phyloP scores from a whole-genome alignment of 2,797 vertebrate genomes.

The Scleropages formosus region DNA sequence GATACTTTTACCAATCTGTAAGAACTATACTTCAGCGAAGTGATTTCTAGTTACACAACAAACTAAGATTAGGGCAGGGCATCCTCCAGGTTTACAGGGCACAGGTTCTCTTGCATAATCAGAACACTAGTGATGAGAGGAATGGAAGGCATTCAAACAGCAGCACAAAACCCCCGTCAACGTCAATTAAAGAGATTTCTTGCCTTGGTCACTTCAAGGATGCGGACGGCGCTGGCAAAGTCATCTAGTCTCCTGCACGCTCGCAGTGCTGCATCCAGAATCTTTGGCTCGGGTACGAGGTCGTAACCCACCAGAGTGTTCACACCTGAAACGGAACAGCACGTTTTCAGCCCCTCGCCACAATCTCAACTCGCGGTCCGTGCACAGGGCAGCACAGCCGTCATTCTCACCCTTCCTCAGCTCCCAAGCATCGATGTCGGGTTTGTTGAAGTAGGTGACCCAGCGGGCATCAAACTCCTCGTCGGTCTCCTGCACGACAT shows the following conservation, averaged over 20 bases:
- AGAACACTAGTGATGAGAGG: too few relatives aligned
- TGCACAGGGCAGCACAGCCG: neutral
- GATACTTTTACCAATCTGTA: too few relatives aligned
- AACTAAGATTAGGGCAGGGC: too few relatives aligned
- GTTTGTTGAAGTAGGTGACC: constrained; percentile 93
- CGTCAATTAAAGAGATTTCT: constrained; percentile 41
- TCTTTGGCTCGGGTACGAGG: constrained; percentile 92
- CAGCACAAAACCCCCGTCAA: neutral
- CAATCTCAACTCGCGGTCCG: neutral
- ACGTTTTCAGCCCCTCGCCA: too few relatives aligned
- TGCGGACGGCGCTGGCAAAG: constrained; percentile 89
- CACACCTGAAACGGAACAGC: constrained; percentile 73
- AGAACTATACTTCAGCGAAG: too few relatives aligned
- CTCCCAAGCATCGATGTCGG: constrained; percentile 92
- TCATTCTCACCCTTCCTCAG: constrained; percentile 82
- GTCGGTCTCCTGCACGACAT: constrained; percentile 83
- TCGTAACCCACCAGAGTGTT: constrained; percentile 92
- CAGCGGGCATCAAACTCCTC: constrained; percentile 96
- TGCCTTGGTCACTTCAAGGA: constrained; percentile 92
- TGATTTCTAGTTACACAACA: too few relatives aligned
- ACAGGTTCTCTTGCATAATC: too few relatives aligned
- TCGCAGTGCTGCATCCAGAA: constrained; percentile 87
- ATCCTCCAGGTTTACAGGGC: too few relatives aligned
- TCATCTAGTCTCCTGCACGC: constrained; percentile 91
- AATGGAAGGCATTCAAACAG: neutral